These are phyloP conservation scores for Chinchilla lanigera DNA, from an alignment of 2,113 vertebrate species.

Conservation along the genomic window DNA sequence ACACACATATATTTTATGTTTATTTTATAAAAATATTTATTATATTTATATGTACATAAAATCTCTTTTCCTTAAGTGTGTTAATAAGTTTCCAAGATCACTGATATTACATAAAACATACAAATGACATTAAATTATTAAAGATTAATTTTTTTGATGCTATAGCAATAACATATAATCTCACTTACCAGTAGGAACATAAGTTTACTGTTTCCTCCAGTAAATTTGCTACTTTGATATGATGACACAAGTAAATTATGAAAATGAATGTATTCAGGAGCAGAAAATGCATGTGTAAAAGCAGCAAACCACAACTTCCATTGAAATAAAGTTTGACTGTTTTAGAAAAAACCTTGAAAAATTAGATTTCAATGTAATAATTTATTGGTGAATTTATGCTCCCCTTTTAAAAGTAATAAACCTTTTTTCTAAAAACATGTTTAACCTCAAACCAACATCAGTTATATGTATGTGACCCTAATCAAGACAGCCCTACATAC, in stretches of 20 bases:
- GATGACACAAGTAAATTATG: neutral
- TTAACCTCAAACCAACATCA: neutral
- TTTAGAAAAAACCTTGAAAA: neutral
- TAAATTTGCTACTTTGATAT: neutral
- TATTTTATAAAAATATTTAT: no score
- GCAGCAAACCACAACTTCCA: neutral
- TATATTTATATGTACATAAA: neutral
- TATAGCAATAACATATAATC: neutral
- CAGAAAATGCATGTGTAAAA: neutral
- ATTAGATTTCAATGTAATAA: neutral
- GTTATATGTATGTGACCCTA: neutral
- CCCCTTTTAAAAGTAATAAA: neutral
- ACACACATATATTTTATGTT: no score
- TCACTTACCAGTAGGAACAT: neutral
- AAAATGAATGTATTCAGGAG: neutral
- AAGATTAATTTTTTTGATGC: neutral
- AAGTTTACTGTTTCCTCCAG: neutral
- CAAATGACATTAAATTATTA: neutral
- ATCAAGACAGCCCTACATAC: neutral
- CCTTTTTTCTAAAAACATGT: neutral
- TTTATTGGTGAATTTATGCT: neutral
- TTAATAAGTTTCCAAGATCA: neutral
- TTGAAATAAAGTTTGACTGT: neutral
- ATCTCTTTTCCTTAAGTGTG: neutral
- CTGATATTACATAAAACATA: neutral